Conservation (phyloP, 1,140 invertebrate species). For the Copidosoma floridanum region DNA sequence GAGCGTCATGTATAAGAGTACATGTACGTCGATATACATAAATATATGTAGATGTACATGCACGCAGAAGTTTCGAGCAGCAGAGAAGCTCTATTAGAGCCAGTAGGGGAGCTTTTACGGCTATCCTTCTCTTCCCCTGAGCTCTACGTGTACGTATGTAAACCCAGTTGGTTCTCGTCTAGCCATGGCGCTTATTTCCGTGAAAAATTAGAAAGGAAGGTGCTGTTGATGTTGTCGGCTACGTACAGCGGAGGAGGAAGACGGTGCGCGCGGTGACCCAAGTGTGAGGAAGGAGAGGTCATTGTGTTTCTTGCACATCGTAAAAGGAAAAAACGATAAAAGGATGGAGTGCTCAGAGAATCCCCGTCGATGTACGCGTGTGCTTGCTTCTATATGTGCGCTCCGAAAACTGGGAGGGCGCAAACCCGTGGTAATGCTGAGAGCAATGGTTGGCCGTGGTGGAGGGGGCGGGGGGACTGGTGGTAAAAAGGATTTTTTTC, state of each 20-base stretch:
- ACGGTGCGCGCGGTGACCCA: slow-evolving; percentile 22
- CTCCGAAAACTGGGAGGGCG: too few species aligned
- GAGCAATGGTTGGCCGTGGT: too few species aligned
- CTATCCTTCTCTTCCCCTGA: neutral
- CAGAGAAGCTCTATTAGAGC: neutral
- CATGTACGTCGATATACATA: too few species aligned
- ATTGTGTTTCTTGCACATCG: too few species aligned
- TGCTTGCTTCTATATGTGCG: too few species aligned
- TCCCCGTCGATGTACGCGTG: too few species aligned
- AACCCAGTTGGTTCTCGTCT: slow-evolving; percentile 23
- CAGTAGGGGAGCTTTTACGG: neutral
- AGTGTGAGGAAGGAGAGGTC: slow-evolving; percentile 22
- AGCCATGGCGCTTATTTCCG: slow-evolving; percentile 26
- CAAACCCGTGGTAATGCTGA: too few species aligned
- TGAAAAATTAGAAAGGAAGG: slow-evolving; percentile 11
- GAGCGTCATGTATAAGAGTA: too few species aligned
- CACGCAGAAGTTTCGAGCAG: slow-evolving; percentile 12
- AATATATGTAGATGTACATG: too few species aligned
- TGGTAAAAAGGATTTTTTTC: too few species aligned
- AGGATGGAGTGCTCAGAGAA: neutral
- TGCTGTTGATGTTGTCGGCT: neutral
- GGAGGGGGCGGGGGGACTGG: too few species aligned
- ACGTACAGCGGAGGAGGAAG: neutral
- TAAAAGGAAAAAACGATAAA: neutral
- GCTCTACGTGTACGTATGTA: too few species aligned